phyloP scores from a whole-genome alignment of 2,113 vertebrate species.

The Bubo blakistoni region DNA sequence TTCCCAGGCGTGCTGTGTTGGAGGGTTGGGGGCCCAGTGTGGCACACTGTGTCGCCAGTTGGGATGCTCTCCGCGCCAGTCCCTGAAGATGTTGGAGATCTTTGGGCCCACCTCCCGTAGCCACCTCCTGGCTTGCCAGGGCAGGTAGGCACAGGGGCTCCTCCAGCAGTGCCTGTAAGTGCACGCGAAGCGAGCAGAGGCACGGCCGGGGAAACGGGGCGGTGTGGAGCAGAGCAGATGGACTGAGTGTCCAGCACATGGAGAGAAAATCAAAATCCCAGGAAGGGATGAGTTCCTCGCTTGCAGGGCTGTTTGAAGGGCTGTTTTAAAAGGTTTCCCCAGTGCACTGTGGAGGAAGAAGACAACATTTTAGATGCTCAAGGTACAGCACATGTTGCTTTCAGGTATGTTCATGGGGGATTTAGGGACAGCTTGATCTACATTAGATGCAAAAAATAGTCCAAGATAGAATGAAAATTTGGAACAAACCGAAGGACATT shows the following conservation, averaged over 20 bases:
- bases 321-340: background rate
- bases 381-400: background rate
- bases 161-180: background rate
- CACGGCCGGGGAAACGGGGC: rapidly evolving
- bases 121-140: background rate
- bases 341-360: background rate
- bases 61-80: rapidly evolving
- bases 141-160: rapidly evolving
- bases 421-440: background rate
- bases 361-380: background rate
- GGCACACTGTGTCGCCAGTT: rapidly evolving
- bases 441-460: background rate
- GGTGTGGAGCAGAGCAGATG: background rate
- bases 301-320: background rate
- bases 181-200: rapidly evolving
- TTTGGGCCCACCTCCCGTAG: background rate
- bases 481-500: background rate
- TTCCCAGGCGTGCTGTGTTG: rapidly evolving
- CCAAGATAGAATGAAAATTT: background rate
- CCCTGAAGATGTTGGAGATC: background rate
- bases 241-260: background rate
- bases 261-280: background rate
- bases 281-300: rapidly evolving
- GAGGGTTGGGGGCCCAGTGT: background rate
- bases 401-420: background rate